Conservation (phyloP, 2,113 vertebrate genomes). For the Hystrix cristata region DNA sequence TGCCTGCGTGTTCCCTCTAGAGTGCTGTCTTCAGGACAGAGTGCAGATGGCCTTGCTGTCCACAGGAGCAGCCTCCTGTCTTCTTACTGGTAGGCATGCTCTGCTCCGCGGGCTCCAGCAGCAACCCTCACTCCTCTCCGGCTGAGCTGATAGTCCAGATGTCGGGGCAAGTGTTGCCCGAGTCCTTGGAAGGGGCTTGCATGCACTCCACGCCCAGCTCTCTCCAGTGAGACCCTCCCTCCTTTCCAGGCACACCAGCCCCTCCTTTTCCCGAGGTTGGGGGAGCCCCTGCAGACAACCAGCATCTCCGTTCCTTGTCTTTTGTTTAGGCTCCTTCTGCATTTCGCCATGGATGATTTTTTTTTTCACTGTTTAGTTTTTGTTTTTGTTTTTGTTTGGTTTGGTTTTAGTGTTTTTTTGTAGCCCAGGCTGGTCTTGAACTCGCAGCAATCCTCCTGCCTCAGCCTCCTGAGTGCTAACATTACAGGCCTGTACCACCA, state of each 20-base stretch:
- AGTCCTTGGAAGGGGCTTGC: neutral
- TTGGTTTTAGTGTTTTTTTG: neutral
- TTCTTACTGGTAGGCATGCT: neutral
- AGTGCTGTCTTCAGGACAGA: neutral
- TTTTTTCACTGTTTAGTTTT: neutral
- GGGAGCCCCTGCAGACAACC: neutral
- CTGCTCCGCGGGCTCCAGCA: neutral
- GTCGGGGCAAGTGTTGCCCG: neutral
- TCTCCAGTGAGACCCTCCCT: neutral
- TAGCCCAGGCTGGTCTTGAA: neutral
- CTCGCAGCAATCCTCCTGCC: neutral
- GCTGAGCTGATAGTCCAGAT: neutral
- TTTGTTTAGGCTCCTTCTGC: neutral
- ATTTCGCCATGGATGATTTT: neutral
- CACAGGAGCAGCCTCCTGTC: neutral
- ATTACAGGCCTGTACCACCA: neutral
- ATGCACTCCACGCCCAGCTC: neutral
- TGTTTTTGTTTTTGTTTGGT: neutral
- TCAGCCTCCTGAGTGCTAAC: too few species aligned
- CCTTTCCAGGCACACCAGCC: neutral
- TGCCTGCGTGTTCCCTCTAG: neutral
- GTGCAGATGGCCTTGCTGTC: neutral
- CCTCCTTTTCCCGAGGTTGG: neutral
- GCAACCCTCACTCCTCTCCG: neutral
- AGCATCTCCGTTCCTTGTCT: neutral